phyloP scores from a whole-genome alignment of 1,140 invertebrate species.

The Rhagoletis pomonella region DNA sequence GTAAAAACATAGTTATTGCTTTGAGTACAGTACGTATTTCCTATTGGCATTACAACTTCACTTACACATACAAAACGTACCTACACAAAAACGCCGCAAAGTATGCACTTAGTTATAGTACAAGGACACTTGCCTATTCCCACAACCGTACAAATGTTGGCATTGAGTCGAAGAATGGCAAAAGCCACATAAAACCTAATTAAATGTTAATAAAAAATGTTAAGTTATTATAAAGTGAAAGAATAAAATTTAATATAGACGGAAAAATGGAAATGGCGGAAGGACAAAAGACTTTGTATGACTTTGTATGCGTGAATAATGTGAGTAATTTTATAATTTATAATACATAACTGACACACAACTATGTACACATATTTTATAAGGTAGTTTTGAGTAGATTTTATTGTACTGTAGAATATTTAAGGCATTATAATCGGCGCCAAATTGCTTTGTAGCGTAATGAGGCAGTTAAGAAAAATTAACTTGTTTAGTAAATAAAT shows the following conservation, averaged over 20 bases:
- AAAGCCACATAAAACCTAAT: constrained; percentile 45
- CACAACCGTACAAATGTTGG: not conserved
- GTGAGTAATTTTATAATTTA: not conserved
- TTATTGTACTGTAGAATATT: too few relatives aligned
- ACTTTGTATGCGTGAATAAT: not conserved
- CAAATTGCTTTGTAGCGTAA: too few relatives aligned
- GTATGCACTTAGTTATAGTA: constrained; percentile 5
- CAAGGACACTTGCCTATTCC: constrained; percentile 50
- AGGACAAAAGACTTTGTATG: constrained; percentile 8
- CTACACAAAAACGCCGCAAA: not conserved
- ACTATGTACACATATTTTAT: not conserved
- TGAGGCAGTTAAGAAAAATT: too few relatives aligned
- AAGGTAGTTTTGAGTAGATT: not conserved
- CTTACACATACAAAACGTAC: not conserved
- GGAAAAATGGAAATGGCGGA: not conserved
- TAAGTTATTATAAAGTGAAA: constrained; percentile 50
- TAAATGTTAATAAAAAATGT: constrained; percentile 52
- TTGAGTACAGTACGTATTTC: not conserved
- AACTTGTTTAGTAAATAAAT: too few relatives aligned
- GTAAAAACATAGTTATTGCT: too few relatives aligned
- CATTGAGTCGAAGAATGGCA: not conserved
- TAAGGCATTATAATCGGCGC: too few relatives aligned
- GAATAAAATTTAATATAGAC: constrained; percentile 30
- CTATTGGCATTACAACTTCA: not conserved
- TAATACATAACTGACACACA: not conserved